Percentiles rank a stretch among this genome's conserved stretches.
Evolutionary conservation across 2,888 invertebrate species (phyloP).

Genomic region (Neoitamus cyanurus): DNA sequence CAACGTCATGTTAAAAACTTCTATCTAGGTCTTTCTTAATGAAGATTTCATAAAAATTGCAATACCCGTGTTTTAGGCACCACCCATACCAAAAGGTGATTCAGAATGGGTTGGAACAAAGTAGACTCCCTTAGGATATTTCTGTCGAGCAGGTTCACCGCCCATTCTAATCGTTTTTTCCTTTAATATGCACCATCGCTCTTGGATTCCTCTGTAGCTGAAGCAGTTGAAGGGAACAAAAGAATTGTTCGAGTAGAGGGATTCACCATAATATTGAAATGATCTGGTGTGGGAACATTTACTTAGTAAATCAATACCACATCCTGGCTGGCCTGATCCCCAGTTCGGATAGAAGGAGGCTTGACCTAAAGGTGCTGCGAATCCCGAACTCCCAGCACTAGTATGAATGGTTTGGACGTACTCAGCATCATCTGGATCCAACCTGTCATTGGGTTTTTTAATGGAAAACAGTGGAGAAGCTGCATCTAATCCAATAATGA

Average conservation of each 20-base stretch:
- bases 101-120: constrained; percentile 34
- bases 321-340: constrained; percentile 69
- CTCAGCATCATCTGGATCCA: constrained; percentile 58
- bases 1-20: no score
- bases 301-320: constrained; percentile 58
- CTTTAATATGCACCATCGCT: not conserved
- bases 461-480: constrained; percentile 56
- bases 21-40: no score
- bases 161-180: constrained; percentile 30
- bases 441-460: constrained; percentile 55
- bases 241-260: not conserved
- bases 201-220: constrained; percentile 56
- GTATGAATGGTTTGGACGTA: constrained; percentile 64
- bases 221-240: constrained; percentile 55
- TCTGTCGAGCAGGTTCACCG: constrained; percentile 46
- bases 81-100: constrained; percentile 16
- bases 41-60: no score
- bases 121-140: constrained; percentile 18
- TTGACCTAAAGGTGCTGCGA: not conserved
- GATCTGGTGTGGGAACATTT: not conserved
- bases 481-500: constrained; percentile 66
- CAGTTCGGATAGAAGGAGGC: constrained; percentile 69
- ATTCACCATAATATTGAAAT: constrained; percentile 62
- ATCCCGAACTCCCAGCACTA: constrained; percentile 56
- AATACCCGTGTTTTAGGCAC: no score